Evolutionary conservation across 2,797 vertebrate species (phyloP).

Genomic region (Enteromius argenteus): DNA sequence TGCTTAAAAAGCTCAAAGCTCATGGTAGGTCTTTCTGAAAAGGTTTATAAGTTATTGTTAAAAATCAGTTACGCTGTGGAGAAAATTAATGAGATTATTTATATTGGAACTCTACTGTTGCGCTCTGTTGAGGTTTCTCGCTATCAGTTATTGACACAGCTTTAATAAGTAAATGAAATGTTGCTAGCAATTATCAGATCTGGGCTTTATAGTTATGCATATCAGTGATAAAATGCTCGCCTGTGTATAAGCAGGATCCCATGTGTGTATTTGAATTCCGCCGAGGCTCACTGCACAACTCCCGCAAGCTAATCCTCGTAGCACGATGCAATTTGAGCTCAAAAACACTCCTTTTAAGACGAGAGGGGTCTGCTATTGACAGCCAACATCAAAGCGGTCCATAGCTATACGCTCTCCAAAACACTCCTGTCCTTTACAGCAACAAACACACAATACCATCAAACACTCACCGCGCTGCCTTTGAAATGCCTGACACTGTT

Average conservation of each 20-base stretch:
- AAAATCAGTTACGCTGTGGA: conserved; percentile 28
- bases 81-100: conserved; percentile 27
- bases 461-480: conserved; percentile 73
- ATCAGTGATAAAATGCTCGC: not conserved
- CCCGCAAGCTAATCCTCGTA: conserved; percentile 69
- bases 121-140: not conserved
- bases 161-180: conserved; percentile 19
- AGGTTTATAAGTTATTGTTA: conserved; percentile 17
- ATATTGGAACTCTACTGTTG: not conserved
- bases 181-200: conserved; percentile 12
- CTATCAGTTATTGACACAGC: conserved; percentile 7
- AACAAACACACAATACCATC: conserved; percentile 80
- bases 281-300: conserved; percentile 45
- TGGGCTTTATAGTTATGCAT: conserved; percentile 21
- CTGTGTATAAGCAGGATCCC: not conserved
- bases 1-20: not conserved
- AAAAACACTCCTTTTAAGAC: conserved; percentile 49
- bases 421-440: conserved; percentile 34
- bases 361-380: conserved; percentile 72
- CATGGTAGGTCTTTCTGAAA: not conserved
- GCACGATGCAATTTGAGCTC: conserved; percentile 66
- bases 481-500: conserved; percentile 79
- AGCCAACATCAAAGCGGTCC: conserved; percentile 77
- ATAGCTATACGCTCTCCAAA: conserved; percentile 63
- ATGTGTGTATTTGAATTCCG: conserved; percentile 22